Conservation (phyloP, 2,888 invertebrate species). For the Dicranocentrus wangi region DNA sequence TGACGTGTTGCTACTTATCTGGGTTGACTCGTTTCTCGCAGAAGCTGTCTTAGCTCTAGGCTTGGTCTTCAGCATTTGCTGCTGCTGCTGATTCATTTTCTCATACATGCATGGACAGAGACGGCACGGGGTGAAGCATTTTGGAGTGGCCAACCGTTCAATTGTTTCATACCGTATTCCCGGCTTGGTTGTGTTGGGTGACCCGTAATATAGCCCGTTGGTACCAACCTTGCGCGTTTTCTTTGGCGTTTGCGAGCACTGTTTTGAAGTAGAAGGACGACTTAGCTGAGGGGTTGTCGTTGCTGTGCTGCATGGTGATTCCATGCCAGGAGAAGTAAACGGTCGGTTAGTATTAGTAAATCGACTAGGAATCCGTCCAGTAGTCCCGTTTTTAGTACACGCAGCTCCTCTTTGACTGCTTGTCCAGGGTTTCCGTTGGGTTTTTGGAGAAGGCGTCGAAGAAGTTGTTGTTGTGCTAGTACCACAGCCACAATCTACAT, state of each 20-base stretch:
- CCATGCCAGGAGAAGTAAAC: slow-evolving; percentile 15
- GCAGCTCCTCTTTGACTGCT: not conserved
- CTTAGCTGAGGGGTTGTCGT: not conserved
- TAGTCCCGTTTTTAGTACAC: not conserved
- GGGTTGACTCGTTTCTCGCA: not conserved
- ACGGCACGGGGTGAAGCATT: too few species aligned
- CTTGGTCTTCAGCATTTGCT: not conserved
- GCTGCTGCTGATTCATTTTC: too few species aligned
- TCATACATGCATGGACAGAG: too few species aligned
- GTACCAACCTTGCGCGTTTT: not conserved
- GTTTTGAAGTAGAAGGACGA: slow-evolving; percentile 27
- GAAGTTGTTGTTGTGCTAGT: not conserved
- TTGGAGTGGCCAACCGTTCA: slow-evolving; percentile 31
- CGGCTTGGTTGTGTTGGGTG: slow-evolving; percentile 22
- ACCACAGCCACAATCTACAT: not conserved
- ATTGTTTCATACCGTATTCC: slow-evolving; percentile 31
- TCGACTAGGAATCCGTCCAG: too few species aligned
- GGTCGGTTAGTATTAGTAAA: slow-evolving; percentile 1
- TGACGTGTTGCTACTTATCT: not conserved
- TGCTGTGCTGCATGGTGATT: not conserved
- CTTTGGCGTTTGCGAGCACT: not conserved
- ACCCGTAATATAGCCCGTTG: not conserved
- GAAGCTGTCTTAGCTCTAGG: not conserved
- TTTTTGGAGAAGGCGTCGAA: slow-evolving; percentile 8
- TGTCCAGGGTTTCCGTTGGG: slow-evolving; percentile 42